Evolutionary conservation across 2,888 invertebrate genomes (phyloP).

Genomic region (Andrena bucephala): DNA sequence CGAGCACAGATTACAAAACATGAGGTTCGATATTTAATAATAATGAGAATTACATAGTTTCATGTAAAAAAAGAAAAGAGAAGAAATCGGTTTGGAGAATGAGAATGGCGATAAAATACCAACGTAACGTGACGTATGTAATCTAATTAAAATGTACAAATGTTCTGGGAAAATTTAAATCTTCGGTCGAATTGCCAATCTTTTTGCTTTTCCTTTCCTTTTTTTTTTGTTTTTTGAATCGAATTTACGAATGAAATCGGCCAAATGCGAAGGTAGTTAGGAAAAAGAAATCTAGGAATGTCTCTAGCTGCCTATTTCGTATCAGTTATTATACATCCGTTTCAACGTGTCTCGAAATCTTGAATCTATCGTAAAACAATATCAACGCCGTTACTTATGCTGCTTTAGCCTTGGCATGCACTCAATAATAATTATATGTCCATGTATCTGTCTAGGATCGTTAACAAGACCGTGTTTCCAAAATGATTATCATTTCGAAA

Average conservation of each 20-base stretch:
- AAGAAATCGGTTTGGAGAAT: slow-evolving; percentile 27
- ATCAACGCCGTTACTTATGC: slow-evolving; percentile 72
- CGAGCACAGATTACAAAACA: slow-evolving; percentile 71
- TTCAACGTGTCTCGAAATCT: slow-evolving; percentile 67
- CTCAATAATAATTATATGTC: slow-evolving; percentile 65
- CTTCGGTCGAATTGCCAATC: slow-evolving; percentile 39
- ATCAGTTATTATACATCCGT: slow-evolving; percentile 71
- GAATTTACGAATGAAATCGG: slow-evolving; percentile 46
- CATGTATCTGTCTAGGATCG: slow-evolving; percentile 65
- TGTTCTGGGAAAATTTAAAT: slow-evolving; percentile 41
- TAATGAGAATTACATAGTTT: slow-evolving; percentile 45
- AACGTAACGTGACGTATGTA: slow-evolving; percentile 43
- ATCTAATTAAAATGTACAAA: slow-evolving; percentile 45
- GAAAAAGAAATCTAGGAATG: slow-evolving; percentile 75
- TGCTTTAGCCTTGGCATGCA: slow-evolving; percentile 76
- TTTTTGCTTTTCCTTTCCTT: slow-evolving; percentile 2
- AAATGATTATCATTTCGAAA: slow-evolving; percentile 74
- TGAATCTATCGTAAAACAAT: slow-evolving; percentile 73
- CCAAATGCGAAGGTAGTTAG: slow-evolving; percentile 55
- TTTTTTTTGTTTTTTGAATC: slow-evolving; percentile 1
- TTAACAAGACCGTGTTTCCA: slow-evolving; percentile 73
- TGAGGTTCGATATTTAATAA: slow-evolving; percentile 52
- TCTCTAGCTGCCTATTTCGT: slow-evolving; percentile 78
- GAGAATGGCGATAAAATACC: slow-evolving; percentile 52
- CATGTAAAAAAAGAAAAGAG: slow-evolving; percentile 40